A percentile compares a stretch with the other conserved stretches of the same genome.
Conservation (phyloP, 2,888 invertebrate genomes). For the Zootermopsis nevadensis region DNA sequence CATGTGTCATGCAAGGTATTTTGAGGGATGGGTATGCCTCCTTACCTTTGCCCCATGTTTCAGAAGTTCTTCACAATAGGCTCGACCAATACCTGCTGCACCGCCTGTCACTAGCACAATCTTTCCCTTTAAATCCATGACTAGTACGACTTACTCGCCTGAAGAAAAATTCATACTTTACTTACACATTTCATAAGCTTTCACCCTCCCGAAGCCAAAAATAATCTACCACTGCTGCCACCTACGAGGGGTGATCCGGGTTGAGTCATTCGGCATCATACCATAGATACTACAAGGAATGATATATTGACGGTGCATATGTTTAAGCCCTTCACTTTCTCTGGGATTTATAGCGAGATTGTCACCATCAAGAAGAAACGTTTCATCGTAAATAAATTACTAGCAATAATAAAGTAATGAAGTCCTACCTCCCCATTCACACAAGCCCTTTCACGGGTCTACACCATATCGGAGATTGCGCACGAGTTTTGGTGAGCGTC, state of each 20-base stretch:
- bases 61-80: conserved; percentile 78
- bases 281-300: too few relatives aligned
- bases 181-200: background rate
- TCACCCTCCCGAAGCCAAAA: background rate
- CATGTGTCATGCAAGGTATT: conserved; percentile 27
- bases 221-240: background rate
- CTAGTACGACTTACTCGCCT: background rate
- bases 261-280: background rate
- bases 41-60: conserved; percentile 80
- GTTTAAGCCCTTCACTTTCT: too few relatives aligned
- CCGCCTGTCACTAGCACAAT: conserved; percentile 80
- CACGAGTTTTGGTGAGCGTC: too few relatives aligned
- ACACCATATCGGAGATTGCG: too few relatives aligned
- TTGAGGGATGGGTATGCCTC: conserved; percentile 2
- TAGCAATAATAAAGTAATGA: too few relatives aligned
- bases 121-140: conserved; percentile 79
- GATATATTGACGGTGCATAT: too few relatives aligned
- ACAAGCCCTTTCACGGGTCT: too few relatives aligned
- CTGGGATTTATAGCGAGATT: too few relatives aligned
- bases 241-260: background rate
- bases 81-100: conserved; percentile 78
- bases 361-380: too few relatives aligned
- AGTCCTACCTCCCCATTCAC: too few relatives aligned
- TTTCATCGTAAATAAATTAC: too few relatives aligned
- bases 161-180: background rate